Percentiles rank a stretch among this genome's conserved stretches.
Evolutionary conservation across 2,888 invertebrate genomes (phyloP).

Genomic region (Mechanitis mazaeus): DNA sequence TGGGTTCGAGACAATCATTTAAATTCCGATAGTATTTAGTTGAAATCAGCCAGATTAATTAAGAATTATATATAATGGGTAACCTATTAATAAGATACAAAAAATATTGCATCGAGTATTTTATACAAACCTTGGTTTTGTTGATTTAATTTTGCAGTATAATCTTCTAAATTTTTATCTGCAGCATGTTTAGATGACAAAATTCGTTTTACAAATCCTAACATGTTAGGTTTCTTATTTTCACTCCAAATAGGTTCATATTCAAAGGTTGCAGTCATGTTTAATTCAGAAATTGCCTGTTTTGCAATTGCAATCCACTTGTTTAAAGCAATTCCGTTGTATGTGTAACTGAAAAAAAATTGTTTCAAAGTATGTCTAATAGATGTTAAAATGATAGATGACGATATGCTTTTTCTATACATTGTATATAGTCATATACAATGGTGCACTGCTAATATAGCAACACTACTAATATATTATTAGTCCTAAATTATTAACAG

Average conservation of each 20-base stretch:
- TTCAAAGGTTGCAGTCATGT: constrained; percentile 67
- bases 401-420: no score
- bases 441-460: no score
- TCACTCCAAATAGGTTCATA: constrained; percentile 69
- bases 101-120: background rate
- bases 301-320: constrained; percentile 68
- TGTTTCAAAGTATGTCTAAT: no score
- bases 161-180: constrained; percentile 52
- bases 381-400: no score
- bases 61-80: no score
- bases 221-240: constrained; percentile 45
- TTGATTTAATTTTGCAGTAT: constrained; percentile 39
- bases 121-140: constrained; percentile 47
- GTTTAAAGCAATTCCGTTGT: constrained; percentile 57
- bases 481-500: no score
- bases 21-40: no score
- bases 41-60: no score
- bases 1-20: no score
- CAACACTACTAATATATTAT: no score
- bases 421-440: no score
- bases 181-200: constrained; percentile 49
- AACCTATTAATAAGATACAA: no score
- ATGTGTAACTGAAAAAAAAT: constrained; percentile 48
- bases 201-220: constrained; percentile 58
- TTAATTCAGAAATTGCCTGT: constrained; percentile 76